Conservation (phyloP, 2,113 vertebrate species). For the Piprites chloris region DNA sequence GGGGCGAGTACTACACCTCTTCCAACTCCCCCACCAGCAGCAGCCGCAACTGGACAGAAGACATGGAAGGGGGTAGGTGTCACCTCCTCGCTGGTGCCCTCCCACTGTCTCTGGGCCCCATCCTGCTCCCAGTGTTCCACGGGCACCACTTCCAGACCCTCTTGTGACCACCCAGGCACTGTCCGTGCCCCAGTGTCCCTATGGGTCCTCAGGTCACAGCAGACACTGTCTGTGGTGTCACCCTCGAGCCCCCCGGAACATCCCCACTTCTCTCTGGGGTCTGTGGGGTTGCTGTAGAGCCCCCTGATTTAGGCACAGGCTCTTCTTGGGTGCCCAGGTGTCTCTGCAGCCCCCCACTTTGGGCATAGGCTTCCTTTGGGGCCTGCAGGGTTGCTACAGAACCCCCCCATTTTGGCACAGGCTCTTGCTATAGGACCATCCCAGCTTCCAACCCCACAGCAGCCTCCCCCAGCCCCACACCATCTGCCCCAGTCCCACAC, state of each 20-base stretch:
- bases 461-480: not conserved
- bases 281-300: not conserved
- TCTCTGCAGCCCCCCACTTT: not conserved
- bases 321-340: not conserved
- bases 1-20: slow-evolving; percentile 94
- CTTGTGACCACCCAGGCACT: not conserved
- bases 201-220: not conserved
- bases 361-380: too few species aligned
- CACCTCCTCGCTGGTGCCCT: not conserved
- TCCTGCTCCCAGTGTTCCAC: accelerated
- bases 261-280: not conserved
- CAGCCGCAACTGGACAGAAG: slow-evolving; percentile 96
- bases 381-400: not conserved
- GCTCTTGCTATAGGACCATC: not conserved
- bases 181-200: accelerated
- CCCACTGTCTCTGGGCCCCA: not conserved
- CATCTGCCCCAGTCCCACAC: not conserved
- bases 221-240: not conserved
- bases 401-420: accelerated
- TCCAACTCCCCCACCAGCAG: slow-evolving; percentile 94
- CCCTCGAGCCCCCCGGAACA: too few species aligned
- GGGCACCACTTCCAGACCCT: not conserved
- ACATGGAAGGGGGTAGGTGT: slow-evolving; percentile 93
- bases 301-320: not conserved
- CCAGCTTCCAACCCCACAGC: not conserved